Conservation (phyloP, 2,888 invertebrate species). For the Baronia brevicornis region DNA sequence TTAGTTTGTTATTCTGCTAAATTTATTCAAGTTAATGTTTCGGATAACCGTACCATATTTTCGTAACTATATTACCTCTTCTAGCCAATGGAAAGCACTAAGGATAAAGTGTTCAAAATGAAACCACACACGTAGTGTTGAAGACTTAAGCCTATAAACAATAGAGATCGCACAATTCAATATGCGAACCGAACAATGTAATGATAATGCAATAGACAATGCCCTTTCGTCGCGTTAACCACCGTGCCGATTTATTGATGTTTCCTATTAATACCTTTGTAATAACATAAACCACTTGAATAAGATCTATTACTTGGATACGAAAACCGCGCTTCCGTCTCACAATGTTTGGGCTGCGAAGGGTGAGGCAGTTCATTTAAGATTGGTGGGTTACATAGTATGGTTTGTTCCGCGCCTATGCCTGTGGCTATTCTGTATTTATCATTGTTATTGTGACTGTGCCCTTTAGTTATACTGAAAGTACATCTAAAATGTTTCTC, state of each 20-base stretch:
- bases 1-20: too few relatives aligned
- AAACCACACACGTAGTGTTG: conserved; percentile 67
- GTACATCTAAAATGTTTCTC: conserved; percentile 20
- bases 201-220: conserved; percentile 66
- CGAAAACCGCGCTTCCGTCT: conserved; percentile 19
- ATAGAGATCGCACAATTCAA: conserved; percentile 70
- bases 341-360: conserved; percentile 17
- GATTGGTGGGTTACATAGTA: conserved; percentile 33
- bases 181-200: conserved; percentile 71
- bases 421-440: conserved; percentile 58
- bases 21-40: too few relatives aligned
- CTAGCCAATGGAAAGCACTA: conserved; percentile 9
- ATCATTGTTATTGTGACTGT: conserved; percentile 57
- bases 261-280: conserved; percentile 58
- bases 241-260: conserved; percentile 69
- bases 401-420: conserved; percentile 45
- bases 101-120: conserved; percentile 2
- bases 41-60: too few relatives aligned
- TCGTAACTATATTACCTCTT: too few relatives aligned
- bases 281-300: conserved; percentile 43
- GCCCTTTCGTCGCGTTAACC: conserved; percentile 69
- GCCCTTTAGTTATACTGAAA: conserved; percentile 44
- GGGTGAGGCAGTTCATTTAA: conserved; percentile 30
- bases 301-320: conserved; percentile 33
- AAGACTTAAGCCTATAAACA: conserved; percentile 48